These are phyloP conservation scores for Piscicola geometra DNA, from an alignment of 2,888 invertebrate genomes.

Conservation along the genomic window DNA sequence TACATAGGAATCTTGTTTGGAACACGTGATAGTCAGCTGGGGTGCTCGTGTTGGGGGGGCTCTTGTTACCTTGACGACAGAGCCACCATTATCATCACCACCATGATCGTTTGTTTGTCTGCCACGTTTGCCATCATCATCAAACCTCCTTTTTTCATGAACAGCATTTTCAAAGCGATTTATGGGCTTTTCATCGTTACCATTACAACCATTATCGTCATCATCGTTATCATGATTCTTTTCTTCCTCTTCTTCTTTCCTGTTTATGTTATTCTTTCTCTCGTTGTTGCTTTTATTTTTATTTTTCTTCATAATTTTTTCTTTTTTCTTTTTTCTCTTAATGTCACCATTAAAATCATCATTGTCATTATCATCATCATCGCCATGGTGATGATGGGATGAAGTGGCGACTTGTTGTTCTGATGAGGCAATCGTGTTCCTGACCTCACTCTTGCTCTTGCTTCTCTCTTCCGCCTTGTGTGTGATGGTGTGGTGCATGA, in stretches of 20 bases:
- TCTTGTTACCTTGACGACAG: neutral
- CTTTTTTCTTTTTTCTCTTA: no score
- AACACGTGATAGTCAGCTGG: slow-evolving; percentile 14
- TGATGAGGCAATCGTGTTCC: neutral
- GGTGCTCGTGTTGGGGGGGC: slow-evolving; percentile 33
- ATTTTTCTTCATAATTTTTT: no score
- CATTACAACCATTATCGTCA: neutral
- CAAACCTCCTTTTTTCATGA: no score
- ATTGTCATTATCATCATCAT: slow-evolving; percentile 39
- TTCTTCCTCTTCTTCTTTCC: slow-evolving; percentile 39
- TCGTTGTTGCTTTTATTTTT: slow-evolving; percentile 40
- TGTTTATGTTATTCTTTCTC: neutral
- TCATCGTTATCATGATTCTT: neutral
- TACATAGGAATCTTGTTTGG: neutral
- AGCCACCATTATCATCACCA: slow-evolving; percentile 33
- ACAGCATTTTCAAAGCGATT: no score
- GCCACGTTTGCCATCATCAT: no score
- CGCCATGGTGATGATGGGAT: slow-evolving; percentile 26
- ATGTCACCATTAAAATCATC: no score
- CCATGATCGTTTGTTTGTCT: no score
- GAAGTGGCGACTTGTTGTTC: slow-evolving; percentile 45
- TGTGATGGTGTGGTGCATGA: no score
- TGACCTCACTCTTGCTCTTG: slow-evolving; percentile 24
- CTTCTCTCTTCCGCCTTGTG: slow-evolving; percentile 32
- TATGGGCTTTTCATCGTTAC: neutral